phyloP scores from a whole-genome alignment of 1,140 invertebrate genomes.

The Pogonomyrmex barbatus region DNA sequence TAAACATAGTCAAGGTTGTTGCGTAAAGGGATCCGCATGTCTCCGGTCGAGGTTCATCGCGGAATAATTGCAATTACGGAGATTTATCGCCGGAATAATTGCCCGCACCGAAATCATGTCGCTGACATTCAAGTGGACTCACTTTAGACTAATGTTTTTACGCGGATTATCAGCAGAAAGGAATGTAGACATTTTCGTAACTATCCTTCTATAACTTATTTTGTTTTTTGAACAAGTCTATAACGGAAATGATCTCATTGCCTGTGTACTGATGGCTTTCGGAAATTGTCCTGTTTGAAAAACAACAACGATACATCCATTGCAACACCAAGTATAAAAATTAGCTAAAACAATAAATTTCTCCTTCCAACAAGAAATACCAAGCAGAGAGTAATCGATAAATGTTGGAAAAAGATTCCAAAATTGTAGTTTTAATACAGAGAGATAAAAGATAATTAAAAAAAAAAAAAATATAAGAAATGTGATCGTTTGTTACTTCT shows the following conservation, averaged over 20 bases:
- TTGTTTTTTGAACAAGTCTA: neutral
- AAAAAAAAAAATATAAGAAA: no score
- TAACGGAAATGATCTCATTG: neutral
- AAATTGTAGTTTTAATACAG: no score
- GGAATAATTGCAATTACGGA: slow-evolving; percentile 36
- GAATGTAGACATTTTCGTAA: neutral
- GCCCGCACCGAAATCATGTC: neutral
- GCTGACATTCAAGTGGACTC: neutral
- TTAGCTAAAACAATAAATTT: neutral
- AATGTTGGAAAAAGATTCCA: no score
- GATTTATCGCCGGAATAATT: slow-evolving; percentile 8
- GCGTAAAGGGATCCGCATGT: slow-evolving; percentile 37
- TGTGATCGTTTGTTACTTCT: no score
- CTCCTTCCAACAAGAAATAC: no score
- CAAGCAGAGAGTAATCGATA: no score
- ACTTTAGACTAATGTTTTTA: neutral
- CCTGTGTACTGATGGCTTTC: neutral
- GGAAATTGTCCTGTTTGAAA: neutral
- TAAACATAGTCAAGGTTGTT: slow-evolving; percentile 76
- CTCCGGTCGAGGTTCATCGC: neutral
- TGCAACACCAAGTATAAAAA: neutral
- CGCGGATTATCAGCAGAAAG: neutral
- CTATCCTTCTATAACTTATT: neutral
- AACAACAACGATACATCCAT: neutral
- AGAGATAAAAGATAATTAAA: no score